Conservation (phyloP, 2,888 invertebrate species). For the Plutella xylostella region DNA sequence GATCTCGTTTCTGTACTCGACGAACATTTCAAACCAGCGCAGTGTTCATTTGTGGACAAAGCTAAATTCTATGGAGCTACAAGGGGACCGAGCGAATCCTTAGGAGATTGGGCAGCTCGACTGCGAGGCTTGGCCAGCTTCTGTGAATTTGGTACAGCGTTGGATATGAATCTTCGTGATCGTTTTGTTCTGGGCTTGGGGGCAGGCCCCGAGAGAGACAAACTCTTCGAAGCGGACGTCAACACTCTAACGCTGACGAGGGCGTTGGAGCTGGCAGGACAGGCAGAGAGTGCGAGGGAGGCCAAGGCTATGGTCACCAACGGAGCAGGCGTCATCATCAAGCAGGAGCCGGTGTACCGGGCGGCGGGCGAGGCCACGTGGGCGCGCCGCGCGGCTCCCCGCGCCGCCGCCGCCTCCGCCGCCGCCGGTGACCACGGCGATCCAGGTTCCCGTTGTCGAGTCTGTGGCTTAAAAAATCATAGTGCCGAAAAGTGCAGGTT, state of each 20-base stretch:
- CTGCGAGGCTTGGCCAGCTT: neutral
- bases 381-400: neutral
- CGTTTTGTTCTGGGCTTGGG: neutral
- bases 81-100: neutral
- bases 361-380: neutral
- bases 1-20: neutral
- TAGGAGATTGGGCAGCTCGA: neutral
- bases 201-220: neutral
- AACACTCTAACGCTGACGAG: neutral
- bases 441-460: neutral
- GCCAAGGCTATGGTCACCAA: neutral
- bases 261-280: neutral
- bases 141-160: neutral
- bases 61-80: neutral
- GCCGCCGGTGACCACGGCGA: neutral
- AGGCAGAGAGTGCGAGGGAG: neutral
- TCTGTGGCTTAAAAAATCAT: slow-evolving; percentile 7
- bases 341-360: neutral
- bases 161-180: neutral
- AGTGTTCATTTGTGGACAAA: neutral
- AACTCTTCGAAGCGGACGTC: neutral
- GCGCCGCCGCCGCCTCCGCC: neutral
- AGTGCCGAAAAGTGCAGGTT: slow-evolving; percentile 7
- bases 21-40: neutral
- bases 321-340: neutral